Percentiles rank a stretch among this genome's conserved stretches.
Evolutionary conservation across 2,113 vertebrate genomes (phyloP).

Genomic region (Okapia johnstoni): DNA sequence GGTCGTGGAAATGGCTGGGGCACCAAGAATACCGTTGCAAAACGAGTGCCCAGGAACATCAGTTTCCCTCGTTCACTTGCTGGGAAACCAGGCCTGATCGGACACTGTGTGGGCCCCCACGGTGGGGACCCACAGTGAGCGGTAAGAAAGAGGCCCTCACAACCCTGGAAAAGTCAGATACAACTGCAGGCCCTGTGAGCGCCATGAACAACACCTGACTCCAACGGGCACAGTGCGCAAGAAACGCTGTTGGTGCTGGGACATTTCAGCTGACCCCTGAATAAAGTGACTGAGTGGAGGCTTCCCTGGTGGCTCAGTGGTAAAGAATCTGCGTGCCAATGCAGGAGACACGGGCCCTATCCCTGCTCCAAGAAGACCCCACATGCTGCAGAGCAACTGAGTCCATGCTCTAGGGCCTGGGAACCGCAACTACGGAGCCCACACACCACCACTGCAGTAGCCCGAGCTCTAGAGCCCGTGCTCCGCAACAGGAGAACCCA

Average conservation of each 20-base stretch:
- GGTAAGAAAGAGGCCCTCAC: background rate
- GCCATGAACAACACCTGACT: accelerated
- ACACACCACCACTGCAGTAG: accelerated
- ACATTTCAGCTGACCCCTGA: background rate
- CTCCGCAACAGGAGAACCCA: background rate
- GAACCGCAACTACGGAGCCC: background rate
- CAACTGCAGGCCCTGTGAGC: background rate
- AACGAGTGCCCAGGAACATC: background rate
- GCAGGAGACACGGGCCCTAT: background rate
- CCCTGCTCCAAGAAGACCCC: background rate
- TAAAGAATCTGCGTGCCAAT: background rate
- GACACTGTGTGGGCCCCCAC: accelerated
- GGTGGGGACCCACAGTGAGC: no score
- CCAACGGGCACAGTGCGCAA: accelerated
- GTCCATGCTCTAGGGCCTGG: background rate
- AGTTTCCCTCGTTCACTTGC: no score
- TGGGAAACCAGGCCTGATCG: accelerated
- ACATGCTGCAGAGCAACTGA: background rate
- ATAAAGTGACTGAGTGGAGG: accelerated
- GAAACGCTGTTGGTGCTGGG: accelerated
- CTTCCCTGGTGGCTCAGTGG: background rate
- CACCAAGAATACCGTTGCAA: accelerated
- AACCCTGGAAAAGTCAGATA: background rate
- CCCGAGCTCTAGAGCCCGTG: background rate
- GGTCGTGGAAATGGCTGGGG: background rate